Conservation (phyloP, 2,888 invertebrate genomes). For the Eristalis intricaria region DNA sequence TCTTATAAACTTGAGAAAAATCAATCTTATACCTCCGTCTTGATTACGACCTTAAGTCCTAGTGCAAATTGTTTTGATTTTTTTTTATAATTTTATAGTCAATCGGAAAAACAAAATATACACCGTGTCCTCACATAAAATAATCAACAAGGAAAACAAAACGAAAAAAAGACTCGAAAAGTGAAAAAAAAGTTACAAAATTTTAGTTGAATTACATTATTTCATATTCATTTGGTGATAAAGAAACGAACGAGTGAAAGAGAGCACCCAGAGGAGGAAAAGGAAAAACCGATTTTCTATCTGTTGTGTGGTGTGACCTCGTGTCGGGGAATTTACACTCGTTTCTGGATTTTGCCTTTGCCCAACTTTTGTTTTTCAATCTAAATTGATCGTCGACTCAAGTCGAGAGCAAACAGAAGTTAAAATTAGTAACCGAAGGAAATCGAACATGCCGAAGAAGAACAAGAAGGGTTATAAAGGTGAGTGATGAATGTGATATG, state of each 20-base stretch:
- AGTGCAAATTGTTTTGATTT: constrained; percentile 65
- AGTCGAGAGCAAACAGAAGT: constrained; percentile 47
- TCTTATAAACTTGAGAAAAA: constrained; percentile 76
- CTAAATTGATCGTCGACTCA: constrained; percentile 46
- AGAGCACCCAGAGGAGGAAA: constrained; percentile 19
- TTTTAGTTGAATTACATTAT: constrained; percentile 59
- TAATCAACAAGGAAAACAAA: constrained; percentile 13
- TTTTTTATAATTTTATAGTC: constrained; percentile 53
- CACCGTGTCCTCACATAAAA: neutral
- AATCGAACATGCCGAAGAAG: constrained; percentile 78
- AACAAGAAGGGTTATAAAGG: constrained; percentile 80
- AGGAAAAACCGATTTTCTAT: constrained; percentile 50
- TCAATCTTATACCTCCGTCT: constrained; percentile 79
- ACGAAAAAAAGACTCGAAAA: constrained; percentile 21
- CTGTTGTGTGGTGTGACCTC: constrained; percentile 73
- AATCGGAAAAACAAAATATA: constrained; percentile 7
- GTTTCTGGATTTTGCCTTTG: constrained; percentile 31
- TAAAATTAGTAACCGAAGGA: constrained; percentile 71
- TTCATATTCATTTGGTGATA: constrained; percentile 22
- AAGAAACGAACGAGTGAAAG: constrained; percentile 50
- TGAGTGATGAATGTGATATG: constrained; percentile 73
- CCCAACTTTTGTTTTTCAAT: constrained; percentile 16
- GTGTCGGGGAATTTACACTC: constrained; percentile 73
- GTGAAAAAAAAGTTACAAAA: constrained; percentile 45
- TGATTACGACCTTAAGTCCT: constrained; percentile 77